These are phyloP conservation scores for Entomobrya multifasciata DNA, from an alignment of 2,888 invertebrate species.

Conservation along the genomic window DNA sequence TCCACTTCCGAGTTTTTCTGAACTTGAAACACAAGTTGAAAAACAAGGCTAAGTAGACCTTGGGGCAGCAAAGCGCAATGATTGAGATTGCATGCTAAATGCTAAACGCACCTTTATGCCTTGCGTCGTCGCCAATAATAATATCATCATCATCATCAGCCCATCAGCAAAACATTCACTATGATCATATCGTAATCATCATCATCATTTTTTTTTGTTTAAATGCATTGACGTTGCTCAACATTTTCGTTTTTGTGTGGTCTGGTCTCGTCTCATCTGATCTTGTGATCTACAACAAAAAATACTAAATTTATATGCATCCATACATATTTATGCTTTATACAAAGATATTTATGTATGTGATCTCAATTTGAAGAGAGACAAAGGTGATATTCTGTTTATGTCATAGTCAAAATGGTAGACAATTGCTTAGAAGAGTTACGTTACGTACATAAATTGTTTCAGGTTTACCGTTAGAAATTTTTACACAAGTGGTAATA, in stretches of 20 bases:
- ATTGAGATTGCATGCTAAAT: constrained; percentile 63
- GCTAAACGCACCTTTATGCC: constrained; percentile 69
- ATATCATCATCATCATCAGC: neutral
- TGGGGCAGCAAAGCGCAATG: constrained; percentile 68
- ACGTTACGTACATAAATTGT: too few species aligned
- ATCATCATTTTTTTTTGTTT: constrained; percentile 19
- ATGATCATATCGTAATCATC: neutral
- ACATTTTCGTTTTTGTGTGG: constrained; percentile 29
- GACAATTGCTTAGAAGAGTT: too few species aligned
- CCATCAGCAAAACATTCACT: neutral
- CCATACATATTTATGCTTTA: neutral
- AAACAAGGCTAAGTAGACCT: constrained; percentile 73
- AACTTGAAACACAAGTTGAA: constrained; percentile 71
- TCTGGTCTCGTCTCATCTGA: constrained; percentile 6
- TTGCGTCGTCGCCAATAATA: constrained; percentile 40
- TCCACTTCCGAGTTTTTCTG: constrained; percentile 73
- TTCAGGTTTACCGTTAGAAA: too few species aligned
- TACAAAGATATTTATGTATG: too few species aligned
- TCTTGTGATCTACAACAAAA: neutral
- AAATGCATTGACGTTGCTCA: neutral
- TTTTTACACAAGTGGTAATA: too few species aligned
- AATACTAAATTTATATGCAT: neutral
- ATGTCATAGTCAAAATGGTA: neutral
- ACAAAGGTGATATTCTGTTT: neutral
- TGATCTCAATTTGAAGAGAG: neutral